These are phyloP conservation scores for Centruroides sculpturatus DNA, from an alignment of 1,140 invertebrate genomes.

Conservation along the genomic window DNA sequence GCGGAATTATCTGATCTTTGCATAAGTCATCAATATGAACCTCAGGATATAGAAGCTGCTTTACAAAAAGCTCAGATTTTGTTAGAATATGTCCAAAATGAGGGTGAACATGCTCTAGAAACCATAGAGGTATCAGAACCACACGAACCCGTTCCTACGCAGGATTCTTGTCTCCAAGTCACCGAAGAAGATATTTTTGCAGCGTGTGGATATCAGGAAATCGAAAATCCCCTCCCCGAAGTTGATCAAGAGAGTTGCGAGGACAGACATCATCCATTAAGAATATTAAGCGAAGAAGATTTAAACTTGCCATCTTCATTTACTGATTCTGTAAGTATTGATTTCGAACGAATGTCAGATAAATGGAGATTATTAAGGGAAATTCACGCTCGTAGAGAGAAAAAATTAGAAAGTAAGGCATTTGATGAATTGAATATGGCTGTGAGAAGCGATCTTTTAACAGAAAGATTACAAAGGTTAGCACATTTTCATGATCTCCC, in stretches of 20 bases:
- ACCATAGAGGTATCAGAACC: conserved; percentile 67
- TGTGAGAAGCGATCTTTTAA: neutral
- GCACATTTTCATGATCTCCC: neutral
- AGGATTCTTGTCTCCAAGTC: conserved; percentile 34
- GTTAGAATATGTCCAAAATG: neutral
- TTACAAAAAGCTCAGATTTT: too few species aligned
- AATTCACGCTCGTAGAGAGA: neutral
- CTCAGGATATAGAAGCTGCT: too few species aligned
- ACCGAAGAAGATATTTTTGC: conserved; percentile 78
- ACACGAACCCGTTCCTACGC: conserved; percentile 57
- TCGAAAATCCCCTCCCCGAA: conserved; percentile 52
- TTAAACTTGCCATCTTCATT: conserved; percentile 75
- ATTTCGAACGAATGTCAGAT: conserved; percentile 10
- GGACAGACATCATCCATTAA: conserved; percentile 54
- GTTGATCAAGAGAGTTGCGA: conserved; percentile 41
- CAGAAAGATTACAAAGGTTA: neutral
- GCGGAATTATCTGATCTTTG: conserved; percentile 8
- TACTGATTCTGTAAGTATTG: conserved; percentile 28
- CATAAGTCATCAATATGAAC: neutral
- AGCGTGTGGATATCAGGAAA: conserved; percentile 53
- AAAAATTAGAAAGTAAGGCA: neutral
- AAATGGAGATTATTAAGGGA: neutral
- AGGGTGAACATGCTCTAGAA: conserved; percentile 35
- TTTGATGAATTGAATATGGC: neutral
- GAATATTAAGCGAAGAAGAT: conserved; percentile 77